Evolutionary conservation across 2,797 vertebrate species (phyloP), one percentile per base, ranked within the genome.

Genomic region (Amazona finschi): DNA sequence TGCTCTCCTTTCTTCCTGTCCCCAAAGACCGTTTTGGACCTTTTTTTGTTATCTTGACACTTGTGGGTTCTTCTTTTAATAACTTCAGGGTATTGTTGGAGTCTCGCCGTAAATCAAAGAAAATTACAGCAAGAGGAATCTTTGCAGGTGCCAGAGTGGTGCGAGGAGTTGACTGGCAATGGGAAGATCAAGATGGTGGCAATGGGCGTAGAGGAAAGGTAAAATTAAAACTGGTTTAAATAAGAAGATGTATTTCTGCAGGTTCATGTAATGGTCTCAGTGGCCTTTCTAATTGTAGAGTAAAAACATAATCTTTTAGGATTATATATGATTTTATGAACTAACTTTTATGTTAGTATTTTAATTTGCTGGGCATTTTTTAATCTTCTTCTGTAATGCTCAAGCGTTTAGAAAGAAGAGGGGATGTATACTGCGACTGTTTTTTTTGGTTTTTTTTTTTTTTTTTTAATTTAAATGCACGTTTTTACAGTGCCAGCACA

Each of bases 141-240:
- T 99, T 99, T 97, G 99, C 99, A 67, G 99, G 99, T 75, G 99
- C 99, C 77, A 98, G 99, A 38, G 99, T 99, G 82, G 99, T 99
- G 47, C 98, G 99, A 94, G 99, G 99, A 87, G 99, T 99, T 89
- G 99, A 99, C 97, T 99, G 99, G 99, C 99, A 99, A 77, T 99
- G 99, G 99, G 99, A 99, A 97, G 99, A 99, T 96, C 99, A 99
- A 97, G 99, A 99, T 85, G 99, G 99, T 86, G 99, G 99, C 94
- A 99, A 99, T 30, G 99, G 99, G 28, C 98, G 99, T 72, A 98
- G 99, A 97, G 99, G 99, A 97, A 99, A 99, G 98, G 99, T 99
- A 98, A 94, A 66, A 81, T 36, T 43, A 73, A 50, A 81, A 21
- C 31, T 66, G 15, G 1, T 49, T 94, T 78, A 30, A 78, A 41